These are phyloP conservation scores for Eupithecia pulchellata DNA, from an alignment of 2,888 invertebrate genomes.

Conservation along the genomic window DNA sequence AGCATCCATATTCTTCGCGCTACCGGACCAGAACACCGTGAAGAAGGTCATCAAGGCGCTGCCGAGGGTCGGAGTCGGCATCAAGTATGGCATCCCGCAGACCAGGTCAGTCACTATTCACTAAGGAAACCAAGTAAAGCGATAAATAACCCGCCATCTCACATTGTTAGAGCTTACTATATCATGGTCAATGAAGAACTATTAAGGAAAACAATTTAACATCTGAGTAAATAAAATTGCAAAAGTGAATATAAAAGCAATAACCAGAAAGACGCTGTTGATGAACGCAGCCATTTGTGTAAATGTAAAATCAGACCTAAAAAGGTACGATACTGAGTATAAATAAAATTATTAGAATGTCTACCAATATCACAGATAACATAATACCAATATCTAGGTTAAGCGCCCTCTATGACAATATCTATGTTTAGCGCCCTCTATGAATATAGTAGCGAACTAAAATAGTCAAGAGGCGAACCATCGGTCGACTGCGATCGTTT, in stretches of 20 bases:
- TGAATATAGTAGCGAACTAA: conserved; percentile 41
- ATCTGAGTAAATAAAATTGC: not conserved
- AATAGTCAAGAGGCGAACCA: conserved; percentile 5
- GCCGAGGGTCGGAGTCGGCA: conserved; percentile 98
- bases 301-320: not conserved
- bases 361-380: too few relatives aligned
- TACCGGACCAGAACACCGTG: conserved; percentile 98
- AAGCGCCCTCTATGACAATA: conserved; percentile 18
- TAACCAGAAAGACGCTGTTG: not conserved
- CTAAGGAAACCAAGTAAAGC: not conserved
- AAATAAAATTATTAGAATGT: too few relatives aligned
- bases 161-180: not conserved
- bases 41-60: conserved; percentile 99
- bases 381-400: not conserved
- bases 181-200: not conserved
- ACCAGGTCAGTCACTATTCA: conserved; percentile 89
- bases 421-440: conserved; percentile 3
- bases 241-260: not conserved
- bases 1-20: conserved; percentile 99
- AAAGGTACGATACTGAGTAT: too few relatives aligned
- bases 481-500: not conserved
- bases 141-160: not conserved
- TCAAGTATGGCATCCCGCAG: conserved; percentile 99
- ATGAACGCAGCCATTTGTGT: not conserved
- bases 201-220: not conserved